A percentile compares a stretch with the other conserved stretches of the same genome.
phyloP scores from a whole-genome alignment of 2,888 invertebrate genomes.

The Eueremaeus valkanovi region DNA sequence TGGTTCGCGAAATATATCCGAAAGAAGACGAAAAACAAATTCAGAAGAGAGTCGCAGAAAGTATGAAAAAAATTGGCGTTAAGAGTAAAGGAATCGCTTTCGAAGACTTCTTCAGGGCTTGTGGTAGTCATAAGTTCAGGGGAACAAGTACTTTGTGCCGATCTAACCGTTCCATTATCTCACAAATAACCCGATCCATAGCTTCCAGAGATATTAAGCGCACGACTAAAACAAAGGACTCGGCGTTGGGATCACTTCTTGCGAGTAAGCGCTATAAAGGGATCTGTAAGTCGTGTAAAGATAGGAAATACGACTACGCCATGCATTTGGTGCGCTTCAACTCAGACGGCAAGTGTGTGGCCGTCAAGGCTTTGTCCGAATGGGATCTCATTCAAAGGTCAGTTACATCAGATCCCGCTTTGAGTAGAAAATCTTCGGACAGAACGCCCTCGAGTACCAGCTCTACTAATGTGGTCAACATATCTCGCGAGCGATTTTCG shows the following conservation, averaged over 20 bases:
- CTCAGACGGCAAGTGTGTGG: constrained; percentile 54
- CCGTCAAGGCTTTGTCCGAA: not conserved
- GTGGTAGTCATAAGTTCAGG: constrained; percentile 63
- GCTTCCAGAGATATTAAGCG: not conserved
- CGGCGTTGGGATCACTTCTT: not conserved
- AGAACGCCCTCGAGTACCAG: not conserved
- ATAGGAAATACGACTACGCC: constrained; percentile 52
- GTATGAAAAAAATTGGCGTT: constrained; percentile 31
- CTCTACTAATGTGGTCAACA: not conserved
- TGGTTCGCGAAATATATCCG: constrained; percentile 15
- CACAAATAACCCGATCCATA: constrained; percentile 18
- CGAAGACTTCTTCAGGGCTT: constrained; percentile 51
- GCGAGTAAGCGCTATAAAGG: not conserved
- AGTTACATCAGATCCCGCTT: not conserved
- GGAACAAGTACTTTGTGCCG: constrained; percentile 66
- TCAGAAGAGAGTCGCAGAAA: not conserved
- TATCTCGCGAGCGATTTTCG: constrained; percentile 15
- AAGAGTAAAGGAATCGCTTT: not conserved
- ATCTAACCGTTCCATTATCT: constrained; percentile 54
- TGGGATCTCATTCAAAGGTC: not conserved
- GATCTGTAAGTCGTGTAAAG: constrained; percentile 21
- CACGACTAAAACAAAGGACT: not conserved
- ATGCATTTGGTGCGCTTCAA: constrained; percentile 60
- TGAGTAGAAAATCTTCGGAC: no score
- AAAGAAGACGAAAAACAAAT: not conserved